Evolutionary conservation across 2,113 vertebrate species (phyloP).

Genomic region (Prinia subflava): DNA sequence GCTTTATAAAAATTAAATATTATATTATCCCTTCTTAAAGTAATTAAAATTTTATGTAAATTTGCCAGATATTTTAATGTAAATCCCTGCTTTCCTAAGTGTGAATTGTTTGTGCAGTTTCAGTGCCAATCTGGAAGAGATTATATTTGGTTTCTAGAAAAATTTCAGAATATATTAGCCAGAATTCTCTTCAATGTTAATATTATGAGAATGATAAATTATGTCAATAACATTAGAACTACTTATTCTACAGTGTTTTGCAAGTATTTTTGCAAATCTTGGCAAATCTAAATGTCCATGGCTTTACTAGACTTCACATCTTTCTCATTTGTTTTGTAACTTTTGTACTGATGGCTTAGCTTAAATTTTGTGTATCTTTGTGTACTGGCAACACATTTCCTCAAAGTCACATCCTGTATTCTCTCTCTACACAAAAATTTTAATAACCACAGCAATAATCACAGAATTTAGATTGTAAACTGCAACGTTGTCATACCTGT

Average conservation of each 20-base stretch:
- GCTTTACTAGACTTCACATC: background rate
- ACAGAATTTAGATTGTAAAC: background rate
- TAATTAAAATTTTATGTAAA: slow-evolving; percentile 16
- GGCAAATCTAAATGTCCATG: background rate
- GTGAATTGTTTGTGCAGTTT: background rate
- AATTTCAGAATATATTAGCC: background rate
- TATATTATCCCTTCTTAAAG: background rate
- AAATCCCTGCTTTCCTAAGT: background rate
- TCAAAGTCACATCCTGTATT: background rate
- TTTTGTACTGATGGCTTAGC: background rate
- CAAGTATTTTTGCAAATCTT: background rate
- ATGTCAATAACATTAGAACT: background rate
- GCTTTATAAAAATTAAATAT: slow-evolving; percentile 20
- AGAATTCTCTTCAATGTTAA: background rate
- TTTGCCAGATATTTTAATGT: background rate
- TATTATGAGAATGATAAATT: background rate
- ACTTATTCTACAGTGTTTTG: background rate
- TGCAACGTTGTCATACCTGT: background rate
- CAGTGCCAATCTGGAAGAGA: background rate
- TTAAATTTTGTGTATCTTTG: background rate
- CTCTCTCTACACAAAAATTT: background rate
- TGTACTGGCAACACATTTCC: background rate
- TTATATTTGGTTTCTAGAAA: background rate
- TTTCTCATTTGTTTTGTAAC: background rate
- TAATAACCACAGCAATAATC: background rate